Evolutionary conservation across 1,140 invertebrate species (phyloP).

Genomic region (Calephelis nemesis): DNA sequence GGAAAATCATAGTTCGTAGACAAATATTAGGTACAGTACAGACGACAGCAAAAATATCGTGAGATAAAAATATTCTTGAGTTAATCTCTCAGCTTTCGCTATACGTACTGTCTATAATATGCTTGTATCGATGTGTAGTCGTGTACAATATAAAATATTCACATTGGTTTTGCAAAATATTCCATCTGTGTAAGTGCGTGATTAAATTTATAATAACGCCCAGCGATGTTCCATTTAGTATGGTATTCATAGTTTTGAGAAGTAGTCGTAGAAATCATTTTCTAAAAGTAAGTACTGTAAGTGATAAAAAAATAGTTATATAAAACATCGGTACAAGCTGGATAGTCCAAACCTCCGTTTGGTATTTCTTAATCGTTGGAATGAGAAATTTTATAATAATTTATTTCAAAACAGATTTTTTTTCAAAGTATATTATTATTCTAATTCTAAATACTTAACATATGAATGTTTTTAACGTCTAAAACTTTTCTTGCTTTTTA

Average conservation of each 20-base stretch:
- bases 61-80: too few species aligned
- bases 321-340: slow-evolving; percentile 8
- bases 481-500: background rate
- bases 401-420: too few species aligned
- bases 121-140: slow-evolving; percentile 6
- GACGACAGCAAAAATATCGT: background rate
- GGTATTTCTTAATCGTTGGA: background rate
- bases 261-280: slow-evolving; percentile 9
- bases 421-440: too few species aligned
- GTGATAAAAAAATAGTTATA: background rate
- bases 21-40: background rate
- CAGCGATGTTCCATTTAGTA: background rate
- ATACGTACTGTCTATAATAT: background rate
- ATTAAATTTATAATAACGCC: background rate
- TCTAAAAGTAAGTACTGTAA: slow-evolving; percentile 3
- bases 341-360: background rate
- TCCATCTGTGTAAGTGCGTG: background rate
- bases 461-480: too few species aligned
- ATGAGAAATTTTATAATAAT: too few species aligned
- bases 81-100: background rate
- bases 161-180: slow-evolving; percentile 5
- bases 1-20: background rate
- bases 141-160: too few species aligned
- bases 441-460: too few species aligned
- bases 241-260: background rate